Evolutionary conservation across 2,888 invertebrate genomes (phyloP).

Genomic region (Spisula subtruncata): DNA sequence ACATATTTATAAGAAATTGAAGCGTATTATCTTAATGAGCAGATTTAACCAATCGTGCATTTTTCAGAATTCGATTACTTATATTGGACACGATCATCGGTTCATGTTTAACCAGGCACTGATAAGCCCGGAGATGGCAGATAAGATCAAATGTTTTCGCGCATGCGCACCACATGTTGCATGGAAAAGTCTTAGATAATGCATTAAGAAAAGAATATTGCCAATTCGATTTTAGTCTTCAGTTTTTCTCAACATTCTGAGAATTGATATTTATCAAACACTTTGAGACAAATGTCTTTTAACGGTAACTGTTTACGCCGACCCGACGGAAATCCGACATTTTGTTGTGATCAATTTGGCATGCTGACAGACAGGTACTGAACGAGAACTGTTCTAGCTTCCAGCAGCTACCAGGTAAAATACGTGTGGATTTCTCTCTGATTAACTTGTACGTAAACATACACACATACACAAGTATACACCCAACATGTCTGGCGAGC

Average conservation of each 20-base stretch:
- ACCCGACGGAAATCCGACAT: background rate
- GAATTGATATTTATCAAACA: too few species aligned
- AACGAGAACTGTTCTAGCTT: background rate
- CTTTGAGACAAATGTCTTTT: background rate
- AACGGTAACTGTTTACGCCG: background rate
- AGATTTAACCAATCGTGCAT: too few species aligned
- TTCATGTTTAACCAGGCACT: too few species aligned
- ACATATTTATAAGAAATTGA: too few species aligned
- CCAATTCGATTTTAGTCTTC: background rate
- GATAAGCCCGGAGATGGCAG: background rate
- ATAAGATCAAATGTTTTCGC: background rate
- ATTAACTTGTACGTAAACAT: background rate
- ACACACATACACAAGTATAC: background rate
- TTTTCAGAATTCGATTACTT: background rate
- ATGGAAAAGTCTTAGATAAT: background rate
- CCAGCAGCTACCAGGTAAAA: slow-evolving; percentile 1
- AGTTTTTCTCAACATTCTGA: too few species aligned
- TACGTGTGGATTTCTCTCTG: background rate
- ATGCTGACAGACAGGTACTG: background rate
- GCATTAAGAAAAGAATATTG: background rate
- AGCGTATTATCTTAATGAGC: too few species aligned
- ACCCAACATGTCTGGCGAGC: background rate
- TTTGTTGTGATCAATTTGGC: slow-evolving; percentile 5
- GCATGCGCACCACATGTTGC: background rate
- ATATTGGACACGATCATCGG: background rate